phyloP scores from a whole-genome alignment of 2,797 vertebrate genomes.

The Crenichthys baileyi region DNA sequence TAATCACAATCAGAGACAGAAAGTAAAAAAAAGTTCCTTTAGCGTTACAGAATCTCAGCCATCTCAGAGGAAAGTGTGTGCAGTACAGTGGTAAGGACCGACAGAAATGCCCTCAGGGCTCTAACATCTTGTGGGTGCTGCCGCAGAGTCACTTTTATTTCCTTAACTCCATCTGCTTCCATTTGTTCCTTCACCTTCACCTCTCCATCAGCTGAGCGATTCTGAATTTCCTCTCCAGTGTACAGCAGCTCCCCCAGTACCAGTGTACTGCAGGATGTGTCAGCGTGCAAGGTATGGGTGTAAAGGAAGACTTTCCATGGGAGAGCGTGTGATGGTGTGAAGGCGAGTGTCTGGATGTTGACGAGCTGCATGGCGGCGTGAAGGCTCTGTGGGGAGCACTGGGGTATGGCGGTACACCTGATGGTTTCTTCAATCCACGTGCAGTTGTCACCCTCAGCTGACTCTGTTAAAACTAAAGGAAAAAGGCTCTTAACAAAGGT shows the following conservation, averaged over 20 bases:
- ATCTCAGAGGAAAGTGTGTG: constrained; percentile 62
- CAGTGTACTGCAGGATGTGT: constrained; percentile 70
- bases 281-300: constrained; percentile 75
- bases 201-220: neutral
- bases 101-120: constrained; percentile 78
- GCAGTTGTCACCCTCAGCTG: constrained; percentile 11
- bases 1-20: neutral
- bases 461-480: constrained; percentile 1
- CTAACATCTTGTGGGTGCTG: constrained; percentile 78
- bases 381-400: constrained; percentile 79
- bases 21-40: neutral
- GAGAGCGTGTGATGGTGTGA: constrained; percentile 81
- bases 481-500: neutral
- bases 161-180: neutral
- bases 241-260: constrained; percentile 88
- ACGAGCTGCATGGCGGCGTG: constrained; percentile 89
- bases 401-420: constrained; percentile 35
- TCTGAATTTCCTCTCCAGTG: constrained; percentile 36
- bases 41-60: constrained; percentile 5
- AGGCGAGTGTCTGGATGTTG: constrained; percentile 92
- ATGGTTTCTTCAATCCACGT: constrained; percentile 39
- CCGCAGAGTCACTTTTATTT: constrained; percentile 80
- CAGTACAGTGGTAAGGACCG: constrained; percentile 81
- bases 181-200: neutral
- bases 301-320: constrained; percentile 94